These are phyloP conservation scores for Pogonomyrmex californicus DNA, from an alignment of 1,140 invertebrate genomes.

Conservation along the genomic window DNA sequence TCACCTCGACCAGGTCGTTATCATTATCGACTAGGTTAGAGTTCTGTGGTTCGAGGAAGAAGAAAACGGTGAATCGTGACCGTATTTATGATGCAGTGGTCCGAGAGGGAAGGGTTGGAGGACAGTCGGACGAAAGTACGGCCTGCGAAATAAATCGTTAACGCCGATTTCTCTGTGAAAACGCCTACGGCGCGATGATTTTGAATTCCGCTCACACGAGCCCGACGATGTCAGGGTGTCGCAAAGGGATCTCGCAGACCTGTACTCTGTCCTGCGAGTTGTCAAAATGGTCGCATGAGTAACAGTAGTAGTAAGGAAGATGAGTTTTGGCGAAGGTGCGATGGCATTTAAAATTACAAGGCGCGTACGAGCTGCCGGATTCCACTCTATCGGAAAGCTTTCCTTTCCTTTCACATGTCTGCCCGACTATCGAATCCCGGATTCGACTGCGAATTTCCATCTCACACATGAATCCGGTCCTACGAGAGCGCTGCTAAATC, in stretches of 20 bases:
- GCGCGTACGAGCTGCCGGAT: constrained; percentile 59
- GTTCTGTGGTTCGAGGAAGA: constrained; percentile 59
- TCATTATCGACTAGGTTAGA: constrained; percentile 64
- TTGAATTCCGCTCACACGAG: constrained; percentile 72
- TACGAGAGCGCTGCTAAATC: not conserved
- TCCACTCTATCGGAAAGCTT: constrained; percentile 50
- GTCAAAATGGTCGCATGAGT: constrained; percentile 17
- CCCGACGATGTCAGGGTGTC: constrained; percentile 68
- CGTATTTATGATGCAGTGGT: constrained; percentile 72
- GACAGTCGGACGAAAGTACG: constrained; percentile 35
- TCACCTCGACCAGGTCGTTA: constrained; percentile 64
- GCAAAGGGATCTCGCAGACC: constrained; percentile 61
- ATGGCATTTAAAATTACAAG: constrained; percentile 75
- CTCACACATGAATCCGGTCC: not conserved
- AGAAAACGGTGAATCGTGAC: constrained; percentile 76
- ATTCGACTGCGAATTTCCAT: constrained; percentile 27
- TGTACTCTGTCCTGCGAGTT: not conserved
- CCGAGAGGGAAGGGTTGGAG: not conserved
- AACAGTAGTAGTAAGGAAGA: not conserved
- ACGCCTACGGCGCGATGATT: constrained; percentile 61
- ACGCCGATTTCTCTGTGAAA: constrained; percentile 73
- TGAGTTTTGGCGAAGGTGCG: constrained; percentile 27
- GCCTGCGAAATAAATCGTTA: constrained; percentile 79
- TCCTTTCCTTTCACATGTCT: constrained; percentile 7
- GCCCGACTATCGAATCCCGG: not conserved